Conservation (phyloP, 2,888 invertebrate genomes). For the Epinotia nisella region DNA sequence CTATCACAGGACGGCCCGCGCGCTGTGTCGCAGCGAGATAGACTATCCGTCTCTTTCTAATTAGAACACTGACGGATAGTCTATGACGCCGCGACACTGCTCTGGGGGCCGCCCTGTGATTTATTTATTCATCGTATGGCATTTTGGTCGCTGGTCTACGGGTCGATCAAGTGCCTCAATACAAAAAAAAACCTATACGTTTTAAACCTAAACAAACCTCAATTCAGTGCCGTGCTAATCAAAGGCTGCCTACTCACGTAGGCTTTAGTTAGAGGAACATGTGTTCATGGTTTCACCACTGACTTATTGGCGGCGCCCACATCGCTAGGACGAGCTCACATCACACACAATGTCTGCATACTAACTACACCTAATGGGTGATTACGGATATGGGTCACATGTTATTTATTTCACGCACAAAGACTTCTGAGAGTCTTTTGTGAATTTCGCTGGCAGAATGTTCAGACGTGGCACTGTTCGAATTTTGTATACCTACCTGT, state of each 20-base stretch:
- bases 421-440: slow-evolving; percentile 24
- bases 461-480: neutral
- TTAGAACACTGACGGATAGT: too few relatives aligned
- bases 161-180: too few relatives aligned
- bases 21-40: too few relatives aligned
- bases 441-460: slow-evolving; percentile 6
- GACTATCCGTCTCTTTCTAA: too few relatives aligned
- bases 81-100: too few relatives aligned
- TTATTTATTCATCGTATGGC: too few relatives aligned
- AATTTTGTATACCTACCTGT: too few relatives aligned
- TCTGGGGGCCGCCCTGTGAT: too few relatives aligned
- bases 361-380: slow-evolving; percentile 53
- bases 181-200: neutral
- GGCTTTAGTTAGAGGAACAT: slow-evolving; percentile 46
- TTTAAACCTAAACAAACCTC: slow-evolving; percentile 14
- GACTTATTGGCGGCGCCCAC: slow-evolving; percentile 70
- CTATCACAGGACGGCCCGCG: too few relatives aligned
- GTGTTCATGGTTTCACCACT: slow-evolving; percentile 48
- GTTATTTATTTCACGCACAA: slow-evolving; percentile 38
- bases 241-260: slow-evolving; percentile 31
- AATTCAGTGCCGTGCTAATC: slow-evolving; percentile 27
- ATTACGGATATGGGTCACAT: slow-evolving; percentile 61
- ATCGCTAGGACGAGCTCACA: slow-evolving; percentile 47
- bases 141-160: too few relatives aligned
- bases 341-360: slow-evolving; percentile 52